Evolutionary conservation across 2,113 vertebrate genomes (phyloP).

Genomic region (Podiceps cristatus): DNA sequence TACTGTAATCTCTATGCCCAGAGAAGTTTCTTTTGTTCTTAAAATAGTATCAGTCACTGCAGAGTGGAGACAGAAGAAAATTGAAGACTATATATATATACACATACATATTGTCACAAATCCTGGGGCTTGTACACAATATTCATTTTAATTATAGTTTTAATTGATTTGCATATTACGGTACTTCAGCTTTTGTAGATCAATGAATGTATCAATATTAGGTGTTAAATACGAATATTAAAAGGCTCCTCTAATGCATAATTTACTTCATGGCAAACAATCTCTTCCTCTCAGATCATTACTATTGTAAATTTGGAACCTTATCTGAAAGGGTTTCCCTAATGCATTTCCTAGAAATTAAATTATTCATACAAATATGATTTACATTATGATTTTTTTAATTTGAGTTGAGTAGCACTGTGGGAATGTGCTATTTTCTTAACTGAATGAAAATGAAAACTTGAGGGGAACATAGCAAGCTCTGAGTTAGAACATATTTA

Average conservation of each 20-base stretch:
- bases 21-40: slow-evolving; percentile 27
- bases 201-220: slow-evolving; percentile 18
- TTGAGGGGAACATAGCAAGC: background rate
- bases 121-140: background rate
- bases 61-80: background rate
- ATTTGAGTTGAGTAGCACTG: slow-evolving; percentile 28
- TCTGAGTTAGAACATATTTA: background rate
- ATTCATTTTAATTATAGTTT: slow-evolving; percentile 12
- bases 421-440: slow-evolving; percentile 34
- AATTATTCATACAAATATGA: slow-evolving; percentile 56
- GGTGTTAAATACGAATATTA: slow-evolving; percentile 47
- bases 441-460: background rate
- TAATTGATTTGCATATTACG: slow-evolving; percentile 33
- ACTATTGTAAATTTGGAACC: slow-evolving; percentile 35
- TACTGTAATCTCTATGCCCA: background rate
- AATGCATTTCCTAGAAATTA: slow-evolving; percentile 37
- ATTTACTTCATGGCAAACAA: slow-evolving; percentile 48
- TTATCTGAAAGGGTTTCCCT: slow-evolving; percentile 41
- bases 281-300: slow-evolving; percentile 35
- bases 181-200: background rate
- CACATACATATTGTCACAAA: background rate
- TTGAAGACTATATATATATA: background rate
- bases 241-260: slow-evolving; percentile 30
- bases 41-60: background rate
- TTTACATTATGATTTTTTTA: slow-evolving; percentile 39